Evolutionary conservation across 2,113 vertebrate species (phyloP).

Genomic region (Elachura formosa): DNA sequence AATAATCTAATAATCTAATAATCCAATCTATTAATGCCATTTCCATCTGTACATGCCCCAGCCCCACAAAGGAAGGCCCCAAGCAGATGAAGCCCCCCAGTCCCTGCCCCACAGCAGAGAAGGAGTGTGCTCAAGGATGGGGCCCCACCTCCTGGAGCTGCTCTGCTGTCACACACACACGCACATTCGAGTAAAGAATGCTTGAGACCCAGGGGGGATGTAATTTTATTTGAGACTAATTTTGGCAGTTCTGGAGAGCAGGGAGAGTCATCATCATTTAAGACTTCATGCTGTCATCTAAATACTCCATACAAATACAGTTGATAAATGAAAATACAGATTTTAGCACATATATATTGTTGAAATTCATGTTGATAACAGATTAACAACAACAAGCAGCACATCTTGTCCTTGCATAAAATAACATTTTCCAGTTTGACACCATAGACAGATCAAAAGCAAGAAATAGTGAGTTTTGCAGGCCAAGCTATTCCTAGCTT

Average conservation of each 20-base stretch:
- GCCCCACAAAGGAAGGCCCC: background rate
- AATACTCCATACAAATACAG: background rate
- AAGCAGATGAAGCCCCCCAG: background rate
- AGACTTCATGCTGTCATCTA: background rate
- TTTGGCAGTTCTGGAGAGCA: background rate
- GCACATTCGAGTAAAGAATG: background rate
- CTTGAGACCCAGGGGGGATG: background rate
- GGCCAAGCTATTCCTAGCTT: background rate
- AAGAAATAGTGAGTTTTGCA: background rate
- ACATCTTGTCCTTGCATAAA: background rate
- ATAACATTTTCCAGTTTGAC: background rate
- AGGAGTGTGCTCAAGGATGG: background rate
- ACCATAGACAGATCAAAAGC: fast-evolving
- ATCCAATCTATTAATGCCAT: background rate
- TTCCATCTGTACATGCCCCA: background rate
- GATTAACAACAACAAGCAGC: background rate
- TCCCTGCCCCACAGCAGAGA: background rate
- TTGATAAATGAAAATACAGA: background rate
- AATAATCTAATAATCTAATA: background rate
- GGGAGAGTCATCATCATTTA: background rate
- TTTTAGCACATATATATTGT: background rate
- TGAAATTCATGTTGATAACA: background rate
- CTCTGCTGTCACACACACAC: background rate
- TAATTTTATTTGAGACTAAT: background rate
- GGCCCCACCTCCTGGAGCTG: background rate